Evolutionary conservation across 2,888 invertebrate species (phyloP).

Genomic region (Agapetus fuscipes): DNA sequence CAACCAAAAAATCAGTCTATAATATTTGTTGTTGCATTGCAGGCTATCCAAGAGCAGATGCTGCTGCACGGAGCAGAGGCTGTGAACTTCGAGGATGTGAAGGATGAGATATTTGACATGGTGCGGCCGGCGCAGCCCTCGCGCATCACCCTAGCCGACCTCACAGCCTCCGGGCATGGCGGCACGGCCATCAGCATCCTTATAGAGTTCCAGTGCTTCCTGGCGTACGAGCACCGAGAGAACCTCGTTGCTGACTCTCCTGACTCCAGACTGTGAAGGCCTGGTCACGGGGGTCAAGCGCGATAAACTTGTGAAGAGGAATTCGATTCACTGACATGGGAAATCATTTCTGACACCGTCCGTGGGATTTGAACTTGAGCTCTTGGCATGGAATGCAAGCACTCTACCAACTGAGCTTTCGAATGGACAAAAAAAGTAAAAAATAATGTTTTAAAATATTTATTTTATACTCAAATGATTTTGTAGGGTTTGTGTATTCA

Average conservation of each 20-base stretch:
- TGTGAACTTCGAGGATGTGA: slow-evolving; percentile 87
- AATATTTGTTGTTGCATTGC: slow-evolving; percentile 23
- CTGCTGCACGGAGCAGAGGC: slow-evolving; percentile 78
- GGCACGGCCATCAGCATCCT: slow-evolving; percentile 90
- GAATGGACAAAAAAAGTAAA: no score
- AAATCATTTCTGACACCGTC: no score
- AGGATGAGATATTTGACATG: slow-evolving; percentile 98
- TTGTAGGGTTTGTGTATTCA: no score
- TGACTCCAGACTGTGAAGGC: slow-evolving; percentile 2
- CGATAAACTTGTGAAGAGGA: no score
- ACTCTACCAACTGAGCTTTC: no score
- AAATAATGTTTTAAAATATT: no score
- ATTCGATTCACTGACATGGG: no score
- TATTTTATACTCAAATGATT: no score
- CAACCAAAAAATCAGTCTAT: no score
- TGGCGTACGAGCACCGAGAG: slow-evolving; percentile 94
- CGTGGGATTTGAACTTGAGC: no score
- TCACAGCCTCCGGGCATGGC: slow-evolving; percentile 81
- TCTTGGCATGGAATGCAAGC: no score
- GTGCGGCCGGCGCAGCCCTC: slow-evolving; percentile 78
- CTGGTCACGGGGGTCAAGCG: no score
- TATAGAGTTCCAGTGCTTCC: slow-evolving; percentile 92
- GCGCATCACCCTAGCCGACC: slow-evolving; percentile 78
- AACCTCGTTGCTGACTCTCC: slow-evolving; percentile 54
- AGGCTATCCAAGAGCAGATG: slow-evolving; percentile 90